Percentiles rank a stretch among this genome's conserved stretches.
These are phyloP conservation scores for Agrochola circellaris DNA, from an alignment of 2,888 invertebrate species.

Conservation along the genomic window DNA sequence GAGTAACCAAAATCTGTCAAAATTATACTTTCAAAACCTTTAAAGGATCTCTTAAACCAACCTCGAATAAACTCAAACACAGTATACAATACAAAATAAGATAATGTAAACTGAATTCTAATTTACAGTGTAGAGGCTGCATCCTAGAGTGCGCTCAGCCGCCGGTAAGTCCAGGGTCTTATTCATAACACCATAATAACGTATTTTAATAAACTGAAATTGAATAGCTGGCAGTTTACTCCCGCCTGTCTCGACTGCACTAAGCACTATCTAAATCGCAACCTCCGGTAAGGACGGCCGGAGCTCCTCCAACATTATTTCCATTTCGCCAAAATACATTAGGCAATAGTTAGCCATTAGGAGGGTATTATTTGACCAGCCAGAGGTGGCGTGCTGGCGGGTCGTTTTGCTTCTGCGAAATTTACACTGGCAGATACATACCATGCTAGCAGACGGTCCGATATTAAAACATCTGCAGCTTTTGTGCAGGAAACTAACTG, in stretches of 20 bases:
- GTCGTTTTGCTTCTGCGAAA: slow-evolving; percentile 84
- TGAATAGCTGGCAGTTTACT: slow-evolving; percentile 76
- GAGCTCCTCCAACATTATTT: slow-evolving; percentile 80
- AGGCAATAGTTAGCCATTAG: slow-evolving; percentile 89
- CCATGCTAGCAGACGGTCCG: slow-evolving; percentile 81
- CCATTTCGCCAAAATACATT: slow-evolving; percentile 88
- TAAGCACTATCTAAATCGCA: slow-evolving; percentile 84
- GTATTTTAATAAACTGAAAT: slow-evolving; percentile 83
- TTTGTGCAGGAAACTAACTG: slow-evolving; percentile 88
- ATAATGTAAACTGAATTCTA: slow-evolving; percentile 53
- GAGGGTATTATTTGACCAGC: slow-evolving; percentile 88
- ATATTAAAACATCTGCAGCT: slow-evolving; percentile 89
- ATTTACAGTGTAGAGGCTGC: slow-evolving; percentile 30
- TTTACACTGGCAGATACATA: slow-evolving; percentile 86
- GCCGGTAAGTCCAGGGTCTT: slow-evolving; percentile 53
- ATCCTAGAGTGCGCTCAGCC: slow-evolving; percentile 50
- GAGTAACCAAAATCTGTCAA: not conserved
- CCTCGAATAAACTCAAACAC: slow-evolving; percentile 19
- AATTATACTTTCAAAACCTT: not conserved
- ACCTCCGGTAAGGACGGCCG: slow-evolving; percentile 78
- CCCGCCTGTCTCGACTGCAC: slow-evolving; percentile 76
- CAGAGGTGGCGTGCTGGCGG: slow-evolving; percentile 86
- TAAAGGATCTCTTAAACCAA: not conserved
- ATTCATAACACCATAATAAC: slow-evolving; percentile 71
- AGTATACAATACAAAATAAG: slow-evolving; percentile 28